Evolutionary conservation across 2,797 vertebrate species (phyloP), one percentile per base, ranked within the genome.

Genomic region (Bufotes viridis): DNA sequence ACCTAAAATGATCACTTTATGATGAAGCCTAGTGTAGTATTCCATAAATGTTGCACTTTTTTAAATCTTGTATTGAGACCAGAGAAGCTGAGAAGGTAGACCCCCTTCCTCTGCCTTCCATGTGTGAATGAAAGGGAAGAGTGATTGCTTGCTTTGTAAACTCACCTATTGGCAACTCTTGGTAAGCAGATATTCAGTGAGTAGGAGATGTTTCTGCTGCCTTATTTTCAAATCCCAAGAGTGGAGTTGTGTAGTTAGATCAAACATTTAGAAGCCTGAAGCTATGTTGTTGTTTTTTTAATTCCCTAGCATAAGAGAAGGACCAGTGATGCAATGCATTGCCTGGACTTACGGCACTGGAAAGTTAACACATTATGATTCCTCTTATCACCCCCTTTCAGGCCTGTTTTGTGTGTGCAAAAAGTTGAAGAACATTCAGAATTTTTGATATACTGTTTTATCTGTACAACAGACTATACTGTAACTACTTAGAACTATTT

Each of bases 271-370:
- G 90, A 91, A 90, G 89, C 92, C 90, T 91, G 90, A n/a, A 0
- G 91, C 26, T 72, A 91, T 91, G 92, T 94, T 90, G 89, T 91
- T 92, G 61, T 94, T 90, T 90, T 91, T 92, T 93, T 93, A 92
- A 92, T 15, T 24, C 80, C 55, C 24, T 61, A 83, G 67, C 60
- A 78, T 72, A 78, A 85, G 34, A 78, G 81, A 72, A 78, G 72
- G 84, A 14, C 51, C 29, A 69, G 88, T 69, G 82, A 82, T 85
- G 72, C 84, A 86, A 82, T 89, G 78, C 65, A 76, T 86, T 89
- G 74, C 72, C 60, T 53, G 29, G 18, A 82, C 75, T 29, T 89
- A 34, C 78, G 63, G 88, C 72, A 89, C 80, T 86, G 84, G 53
- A 78, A 89, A 92, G 92, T 94, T 94, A 89, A 80, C 26, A 24